phyloP scores from a whole-genome alignment of 37 sponge, comb jelly and placozoan species.

The Oscarella lobularis region DNA sequence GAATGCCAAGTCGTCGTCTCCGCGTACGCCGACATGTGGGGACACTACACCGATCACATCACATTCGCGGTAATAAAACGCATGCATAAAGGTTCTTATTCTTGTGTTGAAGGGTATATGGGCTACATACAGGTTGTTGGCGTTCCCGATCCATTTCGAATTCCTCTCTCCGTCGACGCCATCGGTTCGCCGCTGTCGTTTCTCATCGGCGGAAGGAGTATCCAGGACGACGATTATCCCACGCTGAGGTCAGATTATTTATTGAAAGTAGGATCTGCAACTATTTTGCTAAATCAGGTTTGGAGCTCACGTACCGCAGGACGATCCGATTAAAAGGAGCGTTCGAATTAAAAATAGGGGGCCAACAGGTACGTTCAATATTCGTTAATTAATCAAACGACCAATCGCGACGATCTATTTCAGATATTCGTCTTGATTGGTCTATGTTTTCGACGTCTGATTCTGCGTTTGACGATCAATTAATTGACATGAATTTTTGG shows the following conservation, averaged over 20 bases:
- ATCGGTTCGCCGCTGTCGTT: not conserved
- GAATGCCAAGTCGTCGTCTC: not conserved
- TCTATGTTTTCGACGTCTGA: not conserved
- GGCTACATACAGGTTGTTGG: too few relatives aligned
- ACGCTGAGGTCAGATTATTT: too few relatives aligned
- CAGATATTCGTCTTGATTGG: constrained; percentile 1
- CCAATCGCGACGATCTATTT: too few relatives aligned
- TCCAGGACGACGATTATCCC: too few relatives aligned
- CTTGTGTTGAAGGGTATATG: too few relatives aligned
- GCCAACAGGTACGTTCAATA: not conserved
- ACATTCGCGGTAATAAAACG: not conserved
- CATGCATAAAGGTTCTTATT: too few relatives aligned
- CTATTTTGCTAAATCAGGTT: too few relatives aligned
- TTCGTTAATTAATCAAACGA: not conserved
- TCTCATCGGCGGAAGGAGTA: too few relatives aligned
- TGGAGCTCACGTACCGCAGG: not conserved
- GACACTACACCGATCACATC: not conserved
- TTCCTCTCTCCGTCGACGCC: not conserved
- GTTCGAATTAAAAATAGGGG: not conserved
- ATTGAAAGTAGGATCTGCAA: too few relatives aligned
- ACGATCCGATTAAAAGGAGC: not conserved
- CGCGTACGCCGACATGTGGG: not conserved
- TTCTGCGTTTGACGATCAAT: not conserved
- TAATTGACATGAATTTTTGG: not conserved
- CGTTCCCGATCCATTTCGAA: too few relatives aligned